phyloP scores from a whole-genome alignment of 2,888 invertebrate species.

The Drosophila demipolita region DNA sequence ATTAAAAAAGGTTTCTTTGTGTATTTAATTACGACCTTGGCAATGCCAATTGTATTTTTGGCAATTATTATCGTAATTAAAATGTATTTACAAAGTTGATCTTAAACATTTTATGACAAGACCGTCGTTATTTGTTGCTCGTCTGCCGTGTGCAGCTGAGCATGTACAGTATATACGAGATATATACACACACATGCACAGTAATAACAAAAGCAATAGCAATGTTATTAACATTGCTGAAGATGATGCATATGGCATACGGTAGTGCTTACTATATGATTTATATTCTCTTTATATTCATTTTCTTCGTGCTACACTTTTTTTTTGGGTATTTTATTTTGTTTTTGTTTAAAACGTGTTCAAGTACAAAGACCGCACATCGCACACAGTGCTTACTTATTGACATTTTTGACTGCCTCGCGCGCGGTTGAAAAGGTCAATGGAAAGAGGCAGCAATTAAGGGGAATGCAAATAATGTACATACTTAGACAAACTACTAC shows the following conservation, averaged over 20 bases:
- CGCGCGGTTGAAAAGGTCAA: conserved; percentile 71
- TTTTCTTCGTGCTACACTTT: conserved; percentile 19
- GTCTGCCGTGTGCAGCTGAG: conserved; percentile 71
- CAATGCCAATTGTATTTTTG: conserved; percentile 78
- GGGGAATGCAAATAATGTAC: conserved; percentile 40
- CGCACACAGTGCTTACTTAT: conserved; percentile 10
- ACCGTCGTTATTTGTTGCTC: conserved; percentile 57
- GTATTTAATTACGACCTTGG: conserved; percentile 68
- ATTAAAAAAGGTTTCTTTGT: conserved; percentile 68
- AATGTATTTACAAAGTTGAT: conserved; percentile 76
- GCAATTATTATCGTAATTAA: conserved; percentile 82
- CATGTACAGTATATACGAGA: conserved; percentile 53
- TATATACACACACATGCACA: conserved; percentile 13
- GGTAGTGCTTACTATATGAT: conserved; percentile 29
- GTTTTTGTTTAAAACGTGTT: conserved; percentile 40
- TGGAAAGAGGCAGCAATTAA: conserved; percentile 71
- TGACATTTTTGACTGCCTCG: conserved; percentile 54
- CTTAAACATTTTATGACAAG: conserved; percentile 67
- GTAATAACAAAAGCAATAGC: conserved; percentile 21
- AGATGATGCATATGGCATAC: conserved; percentile 47
- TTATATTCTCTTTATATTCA: conserved; percentile 6
- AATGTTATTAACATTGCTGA: conserved; percentile 32
- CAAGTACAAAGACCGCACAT: conserved; percentile 9
- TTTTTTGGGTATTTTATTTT: conserved; percentile 25
- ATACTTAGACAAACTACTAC: conserved; percentile 6